phyloP scores from a whole-genome alignment of 1,140 invertebrate species.

The Heliconius himera region DNA sequence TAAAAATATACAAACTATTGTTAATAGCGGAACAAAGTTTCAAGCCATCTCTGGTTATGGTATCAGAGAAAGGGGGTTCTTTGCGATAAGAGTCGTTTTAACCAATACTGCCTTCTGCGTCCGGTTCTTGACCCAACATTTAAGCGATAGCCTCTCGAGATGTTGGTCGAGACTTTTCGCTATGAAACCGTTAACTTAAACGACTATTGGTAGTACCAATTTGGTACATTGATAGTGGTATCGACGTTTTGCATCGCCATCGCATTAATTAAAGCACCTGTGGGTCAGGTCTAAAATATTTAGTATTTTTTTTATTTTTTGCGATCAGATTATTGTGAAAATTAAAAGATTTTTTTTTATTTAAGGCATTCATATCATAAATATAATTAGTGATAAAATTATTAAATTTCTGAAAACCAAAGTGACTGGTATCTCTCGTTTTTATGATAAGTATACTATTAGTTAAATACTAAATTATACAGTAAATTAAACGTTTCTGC shows the following conservation, averaged over 20 bases:
- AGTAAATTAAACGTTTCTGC: neutral
- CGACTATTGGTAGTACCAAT: neutral
- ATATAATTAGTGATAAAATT: no score
- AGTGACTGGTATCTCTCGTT: neutral
- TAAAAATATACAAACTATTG: neutral
- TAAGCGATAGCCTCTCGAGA: neutral
- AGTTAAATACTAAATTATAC: neutral
- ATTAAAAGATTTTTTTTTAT: no score
- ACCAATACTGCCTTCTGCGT: neutral
- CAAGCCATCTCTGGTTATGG: neutral
- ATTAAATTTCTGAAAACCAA: neutral
- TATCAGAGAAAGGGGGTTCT: neutral
- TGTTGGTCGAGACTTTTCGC: neutral
- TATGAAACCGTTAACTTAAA: neutral
- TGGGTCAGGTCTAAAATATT: neutral
- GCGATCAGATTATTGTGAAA: no score
- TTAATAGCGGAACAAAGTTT: neutral
- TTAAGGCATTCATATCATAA: neutral
- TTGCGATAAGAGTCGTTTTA: neutral
- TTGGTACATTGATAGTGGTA: neutral
- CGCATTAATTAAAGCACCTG: neutral
- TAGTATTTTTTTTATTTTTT: no score
- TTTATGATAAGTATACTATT: neutral
- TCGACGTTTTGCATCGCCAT: neutral
- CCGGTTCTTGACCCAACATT: slow-evolving; percentile 9